Base-by-base conservation (phyloP, 1,140 invertebrate genomes). In the Contarinia nasturtii region DNA sequence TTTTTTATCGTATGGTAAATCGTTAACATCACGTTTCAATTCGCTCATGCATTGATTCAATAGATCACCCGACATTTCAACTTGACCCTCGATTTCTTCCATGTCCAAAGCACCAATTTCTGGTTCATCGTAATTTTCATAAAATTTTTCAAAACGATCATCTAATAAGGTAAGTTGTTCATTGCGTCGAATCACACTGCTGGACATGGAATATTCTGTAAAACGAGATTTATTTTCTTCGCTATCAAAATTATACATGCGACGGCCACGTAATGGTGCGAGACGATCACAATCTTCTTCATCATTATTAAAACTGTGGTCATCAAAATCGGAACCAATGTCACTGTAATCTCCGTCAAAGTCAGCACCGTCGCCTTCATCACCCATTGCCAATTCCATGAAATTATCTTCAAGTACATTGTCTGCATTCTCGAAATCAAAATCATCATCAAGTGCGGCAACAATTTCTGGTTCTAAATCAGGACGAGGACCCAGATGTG, bases 161-260 rank as follows among this genome's bases (percentile, higher is more conserved):
- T 97, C 93, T 0, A 97, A 61, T 22, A 89, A 58, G 0, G 77
- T 73, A 0, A 95, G 67, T 44, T 86, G 80, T 47, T 89, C 74
- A 66, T 91, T 94, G 52, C 92, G 74, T 48, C 73, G 71, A 3
- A 96, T 86, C 0, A 93, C 81, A 55, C 88, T 92, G 41, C 87
- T 93, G 0, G 82, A 83, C 79, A 96, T 86, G 1, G 91, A 95
- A 64, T 94, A 96, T 55, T 88, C 79, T 0, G 91, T 94, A 63
- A 95, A 95, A 15, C 80, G 66, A 0, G 89, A 87, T 61, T 85
- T 89, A 1, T 81, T 83, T 61, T 92, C 84, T 56, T 84, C 80
- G 48, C 82, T 74, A 36, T 70, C 71, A 48, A 75, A 74, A 3
- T 59, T 36, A 53, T 59, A 49, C 69, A 27, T 27, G 3, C 27